Evolutionary conservation across 2,797 vertebrate genomes (phyloP).

Genomic region (Aplochiton taeniatus): DNA sequence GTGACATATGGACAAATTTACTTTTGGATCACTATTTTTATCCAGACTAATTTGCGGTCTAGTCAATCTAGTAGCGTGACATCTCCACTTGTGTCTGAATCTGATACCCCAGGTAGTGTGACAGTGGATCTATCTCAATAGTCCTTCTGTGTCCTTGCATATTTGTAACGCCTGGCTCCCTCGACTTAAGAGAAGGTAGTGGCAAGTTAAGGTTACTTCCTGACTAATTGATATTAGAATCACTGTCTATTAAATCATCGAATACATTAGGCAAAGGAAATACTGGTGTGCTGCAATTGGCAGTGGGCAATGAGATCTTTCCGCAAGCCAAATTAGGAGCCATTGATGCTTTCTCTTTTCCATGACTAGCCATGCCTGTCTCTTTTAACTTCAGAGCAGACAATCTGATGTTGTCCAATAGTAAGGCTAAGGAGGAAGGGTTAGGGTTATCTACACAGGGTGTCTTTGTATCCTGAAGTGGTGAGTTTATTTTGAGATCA

Average conservation of each 20-base stretch:
- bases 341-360: no score
- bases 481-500: slow-evolving; percentile 58
- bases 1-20: slow-evolving; percentile 17
- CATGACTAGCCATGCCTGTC: no score
- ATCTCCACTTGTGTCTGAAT: slow-evolving; percentile 8
- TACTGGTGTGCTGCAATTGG: slow-evolving; percentile 8
- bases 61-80: slow-evolving; percentile 29
- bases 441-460: slow-evolving; percentile 10
- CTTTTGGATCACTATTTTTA: slow-evolving; percentile 9
- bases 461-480: slow-evolving; percentile 44
- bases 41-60: slow-evolving; percentile 33
- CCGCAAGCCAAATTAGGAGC: no score
- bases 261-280: slow-evolving; percentile 6
- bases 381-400: not conserved
- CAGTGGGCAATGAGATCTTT: not conserved
- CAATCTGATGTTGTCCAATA: slow-evolving; percentile 6
- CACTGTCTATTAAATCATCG: slow-evolving; percentile 14
- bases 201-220: slow-evolving; percentile 66
- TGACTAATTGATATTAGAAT: no score
- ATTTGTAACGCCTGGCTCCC: slow-evolving; percentile 20
- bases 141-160: no score
- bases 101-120: no score
- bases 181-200: slow-evolving; percentile 34
- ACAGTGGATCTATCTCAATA: no score
- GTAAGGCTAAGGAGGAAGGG: slow-evolving; percentile 21